Conservation (phyloP, 2,113 vertebrate species). For the Corynorhinus townsendii region DNA sequence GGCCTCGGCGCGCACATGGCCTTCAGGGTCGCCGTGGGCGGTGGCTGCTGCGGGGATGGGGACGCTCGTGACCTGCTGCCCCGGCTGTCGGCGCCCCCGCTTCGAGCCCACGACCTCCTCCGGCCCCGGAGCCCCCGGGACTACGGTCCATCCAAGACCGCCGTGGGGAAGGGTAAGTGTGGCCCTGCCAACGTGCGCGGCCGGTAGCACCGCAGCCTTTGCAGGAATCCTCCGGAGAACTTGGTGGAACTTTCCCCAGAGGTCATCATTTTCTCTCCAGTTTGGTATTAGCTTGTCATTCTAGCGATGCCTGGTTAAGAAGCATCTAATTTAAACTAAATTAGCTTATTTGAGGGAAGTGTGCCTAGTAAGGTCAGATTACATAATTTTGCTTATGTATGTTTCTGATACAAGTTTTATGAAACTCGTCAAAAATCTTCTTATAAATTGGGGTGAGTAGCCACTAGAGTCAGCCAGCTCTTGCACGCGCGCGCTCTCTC, state of each 20-base stretch:
- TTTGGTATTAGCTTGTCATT: constrained; percentile 4
- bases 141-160: constrained; percentile 39
- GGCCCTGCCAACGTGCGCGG: not conserved
- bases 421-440: constrained; percentile 38
- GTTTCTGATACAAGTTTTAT: constrained; percentile 45
- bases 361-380: constrained; percentile 23
- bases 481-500: not conserved
- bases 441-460: constrained; percentile 11
- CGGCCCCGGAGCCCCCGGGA: constrained; percentile 64
- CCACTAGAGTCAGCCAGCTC: not conserved
- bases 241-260: not conserved
- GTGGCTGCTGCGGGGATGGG: constrained; percentile 14
- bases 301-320: not conserved
- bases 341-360: not conserved
- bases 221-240: not conserved
- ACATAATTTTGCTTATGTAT: constrained; percentile 41
- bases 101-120: constrained; percentile 55
- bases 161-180: constrained; percentile 62
- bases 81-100: constrained; percentile 1
- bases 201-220: not conserved
- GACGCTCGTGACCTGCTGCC: constrained; percentile 22
- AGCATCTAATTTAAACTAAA: constrained; percentile 24
- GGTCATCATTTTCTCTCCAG: not conserved
- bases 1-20: constrained; percentile 59
- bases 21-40: constrained; percentile 62